A percentile compares a stretch with the other conserved stretches of the same genome.
These are phyloP conservation scores for Bovichtus variegatus DNA, from an alignment of 2,797 vertebrate species.

Conservation along the genomic window DNA sequence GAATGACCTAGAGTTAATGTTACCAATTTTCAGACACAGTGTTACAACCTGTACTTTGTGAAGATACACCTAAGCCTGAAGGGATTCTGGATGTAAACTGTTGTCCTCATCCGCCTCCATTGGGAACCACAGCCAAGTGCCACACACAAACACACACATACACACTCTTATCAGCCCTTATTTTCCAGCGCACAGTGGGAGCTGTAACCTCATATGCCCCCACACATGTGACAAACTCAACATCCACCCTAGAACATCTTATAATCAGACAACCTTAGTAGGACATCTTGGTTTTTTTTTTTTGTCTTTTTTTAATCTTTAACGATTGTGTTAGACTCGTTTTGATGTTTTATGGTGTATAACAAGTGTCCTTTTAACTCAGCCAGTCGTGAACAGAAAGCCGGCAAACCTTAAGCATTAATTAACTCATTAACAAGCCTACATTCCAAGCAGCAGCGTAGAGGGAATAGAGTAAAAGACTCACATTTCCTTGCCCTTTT, in stretches of 20 bases:
- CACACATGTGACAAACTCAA: slow-evolving; percentile 22
- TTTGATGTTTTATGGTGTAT: background rate
- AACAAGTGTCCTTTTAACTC: slow-evolving; percentile 57
- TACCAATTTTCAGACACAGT: slow-evolving; percentile 30
- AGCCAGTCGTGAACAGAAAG: background rate
- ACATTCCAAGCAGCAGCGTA: background rate
- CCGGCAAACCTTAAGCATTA: background rate
- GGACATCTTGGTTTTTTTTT: background rate
- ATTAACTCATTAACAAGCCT: slow-evolving; percentile 24
- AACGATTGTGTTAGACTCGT: background rate
- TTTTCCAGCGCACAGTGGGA: slow-evolving; percentile 38
- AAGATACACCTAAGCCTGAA: slow-evolving; percentile 53
- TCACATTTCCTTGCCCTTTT: slow-evolving; percentile 51
- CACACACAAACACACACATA: slow-evolving; percentile 29
- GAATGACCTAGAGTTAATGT: background rate
- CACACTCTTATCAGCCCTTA: slow-evolving; percentile 46
- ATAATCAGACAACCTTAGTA: background rate
- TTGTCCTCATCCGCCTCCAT: slow-evolving; percentile 47
- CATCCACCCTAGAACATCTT: background rate
- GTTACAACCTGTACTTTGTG: slow-evolving; percentile 52
- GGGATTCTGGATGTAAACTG: slow-evolving; percentile 50
- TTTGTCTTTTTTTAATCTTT: background rate
- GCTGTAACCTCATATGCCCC: slow-evolving; percentile 54
- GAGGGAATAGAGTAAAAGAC: slow-evolving; percentile 5
- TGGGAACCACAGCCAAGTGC: slow-evolving; percentile 40